Conservation (phyloP, 2,113 vertebrate genomes). For the Nettapus auritus region DNA sequence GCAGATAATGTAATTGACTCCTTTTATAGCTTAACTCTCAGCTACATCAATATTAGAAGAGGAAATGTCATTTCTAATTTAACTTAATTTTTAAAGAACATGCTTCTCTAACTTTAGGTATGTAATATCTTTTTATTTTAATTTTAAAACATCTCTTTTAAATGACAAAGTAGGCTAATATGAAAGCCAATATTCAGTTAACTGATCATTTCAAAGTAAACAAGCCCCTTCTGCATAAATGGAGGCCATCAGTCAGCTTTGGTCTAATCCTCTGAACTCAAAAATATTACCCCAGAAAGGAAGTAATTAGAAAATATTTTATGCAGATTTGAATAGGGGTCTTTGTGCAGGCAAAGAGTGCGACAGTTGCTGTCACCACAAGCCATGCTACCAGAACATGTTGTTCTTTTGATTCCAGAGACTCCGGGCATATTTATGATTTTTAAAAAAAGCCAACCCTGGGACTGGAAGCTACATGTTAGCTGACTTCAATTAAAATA, state of each 20-base stretch:
- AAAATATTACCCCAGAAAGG: background rate
- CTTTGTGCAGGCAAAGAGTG: background rate
- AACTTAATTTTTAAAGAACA: conserved; percentile 29
- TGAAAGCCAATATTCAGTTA: background rate
- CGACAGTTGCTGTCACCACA: background rate
- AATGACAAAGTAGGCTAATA: background rate
- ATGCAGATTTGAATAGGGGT: background rate
- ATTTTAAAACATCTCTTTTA: background rate
- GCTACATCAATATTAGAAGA: conserved; percentile 57
- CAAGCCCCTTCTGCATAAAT: background rate
- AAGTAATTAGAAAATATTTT: background rate
- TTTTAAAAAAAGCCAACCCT: background rate
- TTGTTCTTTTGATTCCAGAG: background rate
- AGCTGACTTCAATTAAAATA: conserved; percentile 4
- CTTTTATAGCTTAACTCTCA: conserved; percentile 49
- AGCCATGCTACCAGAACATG: background rate
- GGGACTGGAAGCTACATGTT: background rate
- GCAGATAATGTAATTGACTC: conserved; percentile 65
- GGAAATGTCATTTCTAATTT: conserved; percentile 52
- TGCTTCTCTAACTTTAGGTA: conserved; percentile 21
- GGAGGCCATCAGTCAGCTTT: background rate
- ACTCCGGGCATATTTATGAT: background rate
- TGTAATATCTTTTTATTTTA: background rate
- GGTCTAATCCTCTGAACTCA: background rate
- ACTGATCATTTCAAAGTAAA: conserved; percentile 34